A percentile compares a stretch with the other conserved stretches of the same genome.
Evolutionary conservation across 2,113 vertebrate species (phyloP).

Genomic region (Chauna torquata): DNA sequence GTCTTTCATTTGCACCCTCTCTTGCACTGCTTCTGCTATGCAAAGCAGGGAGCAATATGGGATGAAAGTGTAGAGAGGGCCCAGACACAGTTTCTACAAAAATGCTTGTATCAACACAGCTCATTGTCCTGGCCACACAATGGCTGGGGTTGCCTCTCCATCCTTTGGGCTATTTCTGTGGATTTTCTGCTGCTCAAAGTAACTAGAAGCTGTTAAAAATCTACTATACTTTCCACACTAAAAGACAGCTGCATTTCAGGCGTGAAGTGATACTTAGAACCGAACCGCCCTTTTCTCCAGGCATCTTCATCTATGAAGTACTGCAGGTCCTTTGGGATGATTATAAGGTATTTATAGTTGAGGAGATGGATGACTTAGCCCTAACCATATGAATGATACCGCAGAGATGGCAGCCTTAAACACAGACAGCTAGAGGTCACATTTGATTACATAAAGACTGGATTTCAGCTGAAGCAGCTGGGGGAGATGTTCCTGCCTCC

Average conservation of each 20-base stretch:
- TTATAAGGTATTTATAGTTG: constrained; percentile 68
- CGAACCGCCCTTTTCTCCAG: background rate
- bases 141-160: background rate
- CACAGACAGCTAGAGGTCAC: constrained; percentile 61
- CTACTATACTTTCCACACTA: background rate
- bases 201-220: background rate
- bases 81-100: background rate
- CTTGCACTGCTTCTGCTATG: background rate
- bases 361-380: constrained; percentile 62
- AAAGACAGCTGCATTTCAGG: background rate
- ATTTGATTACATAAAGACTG: constrained; percentile 51
- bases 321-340: constrained; percentile 26
- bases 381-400: background rate
- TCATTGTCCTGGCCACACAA: background rate
- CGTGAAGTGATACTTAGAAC: background rate
- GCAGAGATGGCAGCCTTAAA: background rate
- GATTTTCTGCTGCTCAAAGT: background rate
- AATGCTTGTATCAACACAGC: accelerated
- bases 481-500: constrained; percentile 5
- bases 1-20: background rate
- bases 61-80: background rate
- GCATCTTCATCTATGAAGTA: constrained; percentile 5
- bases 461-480: constrained; percentile 37
- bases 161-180: background rate
- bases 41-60: background rate